A percentile compares a stretch with the other conserved stretches of the same genome.
phyloP scores from a whole-genome alignment of 2,888 invertebrate species.

The Diogma glabrata region DNA sequence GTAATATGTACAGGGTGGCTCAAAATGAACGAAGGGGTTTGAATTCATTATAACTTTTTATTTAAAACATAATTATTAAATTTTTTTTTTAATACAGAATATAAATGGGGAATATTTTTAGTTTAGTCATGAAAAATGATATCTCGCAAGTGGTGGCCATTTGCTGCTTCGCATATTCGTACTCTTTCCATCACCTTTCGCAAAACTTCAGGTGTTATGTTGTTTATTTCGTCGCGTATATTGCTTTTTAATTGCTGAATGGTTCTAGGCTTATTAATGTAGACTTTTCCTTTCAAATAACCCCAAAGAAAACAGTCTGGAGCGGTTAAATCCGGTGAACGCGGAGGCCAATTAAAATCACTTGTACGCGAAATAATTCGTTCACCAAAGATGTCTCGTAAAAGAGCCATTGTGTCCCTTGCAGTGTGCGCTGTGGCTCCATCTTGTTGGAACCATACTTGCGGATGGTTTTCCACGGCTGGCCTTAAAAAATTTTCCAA shows the following conservation, averaged over 20 bases:
- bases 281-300: slow-evolving; percentile 4
- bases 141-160: too few relatives aligned
- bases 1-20: too few relatives aligned
- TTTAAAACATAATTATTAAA: too few relatives aligned
- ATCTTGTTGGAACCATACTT: slow-evolving; percentile 15
- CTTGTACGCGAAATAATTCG: slow-evolving; percentile 5
- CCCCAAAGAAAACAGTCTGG: slow-evolving; percentile 6
- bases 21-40: too few relatives aligned
- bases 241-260: not conserved
- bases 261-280: not conserved
- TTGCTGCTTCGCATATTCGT: too few relatives aligned
- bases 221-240: not conserved
- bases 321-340: too few relatives aligned
- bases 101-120: too few relatives aligned
- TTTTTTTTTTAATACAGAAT: too few relatives aligned
- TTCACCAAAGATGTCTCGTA: slow-evolving; percentile 7
- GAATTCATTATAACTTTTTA: too few relatives aligned
- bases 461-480: slow-evolving; percentile 10
- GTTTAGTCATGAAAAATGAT: too few relatives aligned
- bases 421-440: slow-evolving; percentile 13
- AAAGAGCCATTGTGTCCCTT: not conserved
- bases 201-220: too few relatives aligned
- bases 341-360: too few relatives aligned
- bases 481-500: slow-evolving; percentile 14
- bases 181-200: slow-evolving; percentile 3